Evolutionary conservation across 2,113 vertebrate genomes (phyloP).

Genomic region (Bufo gargarizans): DNA sequence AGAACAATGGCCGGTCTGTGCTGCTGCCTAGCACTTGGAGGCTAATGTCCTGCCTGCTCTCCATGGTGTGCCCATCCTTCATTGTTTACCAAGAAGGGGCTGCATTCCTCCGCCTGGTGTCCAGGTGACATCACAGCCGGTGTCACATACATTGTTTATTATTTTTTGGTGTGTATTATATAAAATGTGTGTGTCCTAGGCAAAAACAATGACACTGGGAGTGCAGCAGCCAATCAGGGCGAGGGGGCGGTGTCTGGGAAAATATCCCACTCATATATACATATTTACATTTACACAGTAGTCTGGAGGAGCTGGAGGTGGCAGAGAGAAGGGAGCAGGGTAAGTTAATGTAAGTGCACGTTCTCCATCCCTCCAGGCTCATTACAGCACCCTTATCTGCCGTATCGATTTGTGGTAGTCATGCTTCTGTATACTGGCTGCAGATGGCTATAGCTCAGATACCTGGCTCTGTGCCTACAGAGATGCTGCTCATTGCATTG

Average conservation of each 20-base stretch:
- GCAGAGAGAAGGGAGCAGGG: constrained; percentile 39
- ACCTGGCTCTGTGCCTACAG: not conserved
- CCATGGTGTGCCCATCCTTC: not conserved
- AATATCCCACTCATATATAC: constrained; percentile 53
- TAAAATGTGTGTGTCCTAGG: constrained; percentile 48
- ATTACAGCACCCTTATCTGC: not conserved
- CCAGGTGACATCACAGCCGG: not conserved
- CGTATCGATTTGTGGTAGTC: no score
- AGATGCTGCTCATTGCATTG: not conserved
- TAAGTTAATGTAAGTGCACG: constrained; percentile 37
- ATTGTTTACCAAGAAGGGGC: not conserved
- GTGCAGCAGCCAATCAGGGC: constrained; percentile 26
- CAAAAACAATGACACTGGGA: constrained; percentile 51
- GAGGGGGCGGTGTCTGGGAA: constrained; percentile 46
- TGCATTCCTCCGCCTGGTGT: not conserved
- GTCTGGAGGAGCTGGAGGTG: constrained; percentile 48
- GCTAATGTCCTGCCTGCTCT: no score
- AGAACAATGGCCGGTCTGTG: not conserved
- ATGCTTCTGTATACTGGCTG: not conserved
- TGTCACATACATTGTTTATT: not conserved
- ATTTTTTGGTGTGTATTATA: constrained; percentile 41
- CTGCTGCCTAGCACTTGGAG: not conserved
- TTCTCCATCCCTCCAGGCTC: not conserved
- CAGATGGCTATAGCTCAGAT: not conserved
- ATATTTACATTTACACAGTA: constrained; percentile 55